phyloP scores from a whole-genome alignment of 2,888 invertebrate genomes.

The Synergus japonicus region DNA sequence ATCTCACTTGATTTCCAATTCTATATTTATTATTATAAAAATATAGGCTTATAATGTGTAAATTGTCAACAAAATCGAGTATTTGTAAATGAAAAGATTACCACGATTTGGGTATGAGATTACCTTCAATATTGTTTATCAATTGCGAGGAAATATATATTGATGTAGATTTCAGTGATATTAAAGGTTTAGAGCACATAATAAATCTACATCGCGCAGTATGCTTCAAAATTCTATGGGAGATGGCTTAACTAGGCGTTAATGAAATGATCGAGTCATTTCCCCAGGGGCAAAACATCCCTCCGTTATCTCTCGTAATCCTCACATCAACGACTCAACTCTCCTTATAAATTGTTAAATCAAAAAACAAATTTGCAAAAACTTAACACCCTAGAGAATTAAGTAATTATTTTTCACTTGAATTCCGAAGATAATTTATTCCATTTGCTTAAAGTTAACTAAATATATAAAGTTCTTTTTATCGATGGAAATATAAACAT shows the following conservation, averaged over 20 bases:
- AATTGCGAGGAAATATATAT: background rate
- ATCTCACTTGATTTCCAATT: too few species aligned
- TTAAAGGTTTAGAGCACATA: constrained; percentile 7
- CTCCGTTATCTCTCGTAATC: constrained; percentile 30
- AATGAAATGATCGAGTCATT: constrained; percentile 59
- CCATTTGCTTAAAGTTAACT: too few species aligned
- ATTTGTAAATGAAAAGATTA: too few species aligned
- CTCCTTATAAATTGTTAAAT: constrained; percentile 12
- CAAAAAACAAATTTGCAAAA: background rate
- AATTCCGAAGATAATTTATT: too few species aligned
- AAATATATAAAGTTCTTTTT: too few species aligned
- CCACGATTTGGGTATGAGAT: background rate
- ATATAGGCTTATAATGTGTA: too few species aligned
- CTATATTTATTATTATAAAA: too few species aligned
- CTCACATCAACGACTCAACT: constrained; percentile 8
- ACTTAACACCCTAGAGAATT: background rate
- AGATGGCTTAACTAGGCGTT: constrained; percentile 49
- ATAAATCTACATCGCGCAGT: constrained; percentile 1
- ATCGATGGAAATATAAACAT: too few species aligned
- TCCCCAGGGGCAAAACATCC: constrained; percentile 50
- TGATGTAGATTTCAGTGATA: background rate
- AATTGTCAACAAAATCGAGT: too few species aligned
- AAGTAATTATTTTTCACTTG: background rate
- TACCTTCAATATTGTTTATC: background rate
- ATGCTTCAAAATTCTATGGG: constrained; percentile 23